Evolutionary conservation across 1,140 invertebrate species (phyloP), one percentile per base, ranked within the genome.

Genomic region (Trigoniulus corallinus): DNA sequence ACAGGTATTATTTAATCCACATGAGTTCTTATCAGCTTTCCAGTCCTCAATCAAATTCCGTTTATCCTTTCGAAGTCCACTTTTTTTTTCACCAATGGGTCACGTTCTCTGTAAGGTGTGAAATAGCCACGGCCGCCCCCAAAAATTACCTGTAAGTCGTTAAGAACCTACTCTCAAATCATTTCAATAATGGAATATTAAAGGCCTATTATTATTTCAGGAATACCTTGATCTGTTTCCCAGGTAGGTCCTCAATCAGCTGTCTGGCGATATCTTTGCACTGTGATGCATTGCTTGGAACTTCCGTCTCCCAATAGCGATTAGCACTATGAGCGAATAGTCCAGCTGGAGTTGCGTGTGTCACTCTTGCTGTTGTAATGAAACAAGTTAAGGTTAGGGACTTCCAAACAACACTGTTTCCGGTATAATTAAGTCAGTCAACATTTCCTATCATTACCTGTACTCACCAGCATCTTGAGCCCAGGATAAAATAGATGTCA

Each of bases 291-390:
- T 51, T 57, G 47, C 41, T 57, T 47, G 46, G 49, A 27, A 41
- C 53, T 43, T 67, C 64, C 37, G 52, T 53, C 48, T 64, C 61
- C 61, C 58, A 64, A 20, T 60, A 47, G 22, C 62, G 43, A 39
- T 54, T 42, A 21, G 58, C 57, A 1, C 52, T 47, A 43, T 63
- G 58, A n/a, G 62, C 59, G 48, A 62, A 65, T 3, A 50, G 7
- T 0, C 43, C 82, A 0, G 79, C 76, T 0, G 84, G 84, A 0
- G 83, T 80, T 1, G 84, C 84, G 58, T 88, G 83, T 0, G 84
- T 87, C 2, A 88, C 76, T 23, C 82, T 65, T 0, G 83, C 81
- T 0, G 77, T 86, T 1, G 84, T 88, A 4, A 88, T 81, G 1
- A 86, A 58, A 3, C 80, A 80, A 59, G 73, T 67, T 23, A n/a